Evolutionary conservation across 2,888 invertebrate species (phyloP).

Genomic region (Lucinisca nassula): DNA sequence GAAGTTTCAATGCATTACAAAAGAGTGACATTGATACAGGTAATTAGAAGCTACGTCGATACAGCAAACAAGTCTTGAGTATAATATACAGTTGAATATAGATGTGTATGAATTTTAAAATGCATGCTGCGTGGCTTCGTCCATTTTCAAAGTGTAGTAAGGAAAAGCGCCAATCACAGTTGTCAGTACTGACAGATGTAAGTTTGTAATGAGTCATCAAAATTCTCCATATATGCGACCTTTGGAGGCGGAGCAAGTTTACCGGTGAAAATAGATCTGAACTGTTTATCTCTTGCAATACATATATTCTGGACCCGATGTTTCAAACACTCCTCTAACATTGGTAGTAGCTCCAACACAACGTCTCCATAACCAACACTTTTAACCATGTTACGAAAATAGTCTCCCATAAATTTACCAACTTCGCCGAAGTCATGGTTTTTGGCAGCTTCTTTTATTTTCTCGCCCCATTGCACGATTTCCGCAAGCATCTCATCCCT

Average conservation of each 20-base stretch:
- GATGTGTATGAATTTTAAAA: too few relatives aligned
- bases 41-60: too few relatives aligned
- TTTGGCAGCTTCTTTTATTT: neutral
- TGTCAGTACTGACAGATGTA: too few relatives aligned
- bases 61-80: too few relatives aligned
- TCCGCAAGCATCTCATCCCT: neutral
- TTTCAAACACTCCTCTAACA: neutral
- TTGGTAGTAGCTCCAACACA: neutral
- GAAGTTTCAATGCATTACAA: too few relatives aligned
- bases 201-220: neutral
- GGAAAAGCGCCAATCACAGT: too few relatives aligned
- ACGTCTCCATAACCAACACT: neutral
- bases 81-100: too few relatives aligned
- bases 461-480: neutral
- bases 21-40: too few relatives aligned
- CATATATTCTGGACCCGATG: neutral
- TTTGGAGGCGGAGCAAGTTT: neutral
- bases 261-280: slow-evolving; percentile 8
- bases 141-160: too few relatives aligned
- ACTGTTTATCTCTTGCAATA: slow-evolving; percentile 11
- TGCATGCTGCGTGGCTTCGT: too few relatives aligned
- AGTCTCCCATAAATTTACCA: neutral
- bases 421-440: neutral
- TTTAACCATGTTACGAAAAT: neutral
- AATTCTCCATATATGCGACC: slow-evolving; percentile 13